These are phyloP conservation scores for Drosophila colorata DNA, from an alignment of 2,888 invertebrate species.

Conservation along the genomic window DNA sequence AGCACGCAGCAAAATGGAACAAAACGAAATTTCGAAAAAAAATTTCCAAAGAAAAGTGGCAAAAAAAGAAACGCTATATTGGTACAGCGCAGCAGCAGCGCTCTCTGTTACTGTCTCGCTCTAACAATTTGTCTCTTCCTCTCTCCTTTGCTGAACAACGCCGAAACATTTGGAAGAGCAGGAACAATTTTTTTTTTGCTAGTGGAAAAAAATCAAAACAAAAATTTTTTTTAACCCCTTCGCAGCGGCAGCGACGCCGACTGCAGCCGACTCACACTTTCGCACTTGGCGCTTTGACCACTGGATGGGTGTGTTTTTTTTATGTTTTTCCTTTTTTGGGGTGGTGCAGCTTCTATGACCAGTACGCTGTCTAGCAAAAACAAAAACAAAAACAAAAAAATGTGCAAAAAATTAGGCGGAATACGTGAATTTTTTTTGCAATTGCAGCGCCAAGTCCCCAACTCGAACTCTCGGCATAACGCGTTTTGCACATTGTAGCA, in stretches of 20 bases:
- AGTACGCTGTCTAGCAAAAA: conserved; percentile 44
- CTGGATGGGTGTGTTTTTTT: conserved; percentile 4
- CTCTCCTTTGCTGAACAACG: conserved; percentile 35
- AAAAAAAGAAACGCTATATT: conserved; percentile 53
- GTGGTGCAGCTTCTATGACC: conserved; percentile 73
- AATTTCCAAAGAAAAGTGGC: conserved; percentile 43
- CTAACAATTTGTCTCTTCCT: conserved; percentile 6
- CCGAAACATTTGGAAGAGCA: conserved; percentile 69
- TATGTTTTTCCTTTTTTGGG: conserved; percentile 18
- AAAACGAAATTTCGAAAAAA: conserved; percentile 58
- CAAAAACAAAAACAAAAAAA: conserved; percentile 35
- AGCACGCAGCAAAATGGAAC: conserved; percentile 76
- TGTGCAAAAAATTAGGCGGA: conserved; percentile 77
- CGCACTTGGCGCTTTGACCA: conserved; percentile 32
- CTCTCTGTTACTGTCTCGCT: conserved; percentile 36
- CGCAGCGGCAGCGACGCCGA: conserved; percentile 55
- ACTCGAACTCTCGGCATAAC: conserved; percentile 38
- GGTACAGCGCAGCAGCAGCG: conserved; percentile 69
- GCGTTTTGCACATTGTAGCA: conserved; percentile 78
- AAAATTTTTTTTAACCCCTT: conserved; percentile 79
- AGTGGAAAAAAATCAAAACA: conserved; percentile 78
- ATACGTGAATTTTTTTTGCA: conserved; percentile 78
- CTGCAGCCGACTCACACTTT: conserved; percentile 51
- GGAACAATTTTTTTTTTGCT: conserved; percentile 45
- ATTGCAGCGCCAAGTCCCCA: conserved; percentile 59